phyloP scores from a whole-genome alignment of 2,888 invertebrate genomes.

The Amorpha juglandis region DNA sequence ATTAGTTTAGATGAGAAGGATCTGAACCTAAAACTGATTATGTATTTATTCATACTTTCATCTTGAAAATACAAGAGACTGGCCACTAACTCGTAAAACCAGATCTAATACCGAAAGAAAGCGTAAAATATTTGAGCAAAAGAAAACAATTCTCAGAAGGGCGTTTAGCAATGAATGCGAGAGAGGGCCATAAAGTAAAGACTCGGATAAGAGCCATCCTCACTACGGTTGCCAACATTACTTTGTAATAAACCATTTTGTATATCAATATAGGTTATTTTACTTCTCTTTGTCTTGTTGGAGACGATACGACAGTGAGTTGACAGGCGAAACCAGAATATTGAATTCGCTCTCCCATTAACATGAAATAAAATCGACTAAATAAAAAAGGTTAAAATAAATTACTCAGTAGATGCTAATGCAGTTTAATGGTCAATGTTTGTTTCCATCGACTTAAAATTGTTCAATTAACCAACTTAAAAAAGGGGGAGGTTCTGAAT shows the following conservation, averaged over 20 bases:
- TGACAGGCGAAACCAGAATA: too few relatives aligned
- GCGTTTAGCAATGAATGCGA: constrained; percentile 22
- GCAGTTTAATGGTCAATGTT: too few relatives aligned
- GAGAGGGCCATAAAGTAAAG: constrained; percentile 19
- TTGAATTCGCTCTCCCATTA: too few relatives aligned
- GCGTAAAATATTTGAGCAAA: constrained; percentile 9
- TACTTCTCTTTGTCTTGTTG: background rate
- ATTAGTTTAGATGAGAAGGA: too few relatives aligned
- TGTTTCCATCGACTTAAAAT: too few relatives aligned
- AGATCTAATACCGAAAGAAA: background rate
- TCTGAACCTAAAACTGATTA: too few relatives aligned
- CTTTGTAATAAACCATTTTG: background rate
- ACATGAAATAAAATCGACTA: too few relatives aligned
- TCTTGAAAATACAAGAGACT: background rate
- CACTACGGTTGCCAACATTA: background rate
- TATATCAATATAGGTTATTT: background rate
- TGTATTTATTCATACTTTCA: too few relatives aligned
- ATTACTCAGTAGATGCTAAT: too few relatives aligned
- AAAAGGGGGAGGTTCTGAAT: too few relatives aligned
- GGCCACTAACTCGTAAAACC: background rate
- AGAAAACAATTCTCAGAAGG: constrained; percentile 22
- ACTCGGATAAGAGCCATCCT: constrained; percentile 14
- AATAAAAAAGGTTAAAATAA: too few relatives aligned
- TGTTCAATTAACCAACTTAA: too few relatives aligned
- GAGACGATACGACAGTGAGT: background rate